phyloP scores from a whole-genome alignment of 1,140 invertebrate species.

The Drosophila parvula region DNA sequence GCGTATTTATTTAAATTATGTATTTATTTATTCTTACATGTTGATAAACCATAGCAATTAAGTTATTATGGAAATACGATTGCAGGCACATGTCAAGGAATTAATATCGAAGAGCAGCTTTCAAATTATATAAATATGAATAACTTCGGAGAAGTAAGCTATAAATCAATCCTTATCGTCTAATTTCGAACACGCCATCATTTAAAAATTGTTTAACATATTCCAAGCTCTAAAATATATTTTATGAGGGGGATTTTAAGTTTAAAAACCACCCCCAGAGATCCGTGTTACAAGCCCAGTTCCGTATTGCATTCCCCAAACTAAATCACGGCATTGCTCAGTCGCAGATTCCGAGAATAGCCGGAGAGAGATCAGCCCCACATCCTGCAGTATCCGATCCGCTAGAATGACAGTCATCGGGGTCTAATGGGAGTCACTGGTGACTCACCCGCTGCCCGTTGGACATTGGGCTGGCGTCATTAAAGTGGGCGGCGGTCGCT shows the following conservation, averaged over 20 bases:
- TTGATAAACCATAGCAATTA: not conserved
- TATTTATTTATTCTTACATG: no score
- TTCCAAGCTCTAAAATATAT: not conserved
- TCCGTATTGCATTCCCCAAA: constrained; percentile 10
- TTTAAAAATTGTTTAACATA: not conserved
- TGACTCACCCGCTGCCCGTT: constrained; percentile 2
- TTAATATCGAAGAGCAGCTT: not conserved
- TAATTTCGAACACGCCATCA: not conserved
- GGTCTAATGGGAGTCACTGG: constrained; percentile 22
- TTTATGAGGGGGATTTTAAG: not conserved
- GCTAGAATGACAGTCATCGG: constrained; percentile 23
- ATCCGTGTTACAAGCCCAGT: constrained; percentile 11
- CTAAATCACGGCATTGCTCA: constrained; percentile 21
- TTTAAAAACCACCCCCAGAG: not conserved
- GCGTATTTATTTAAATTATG: not conserved
- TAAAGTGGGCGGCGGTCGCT: constrained; percentile 16
- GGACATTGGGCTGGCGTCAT: constrained; percentile 31
- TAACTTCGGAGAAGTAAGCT: not conserved
- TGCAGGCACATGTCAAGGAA: not conserved
- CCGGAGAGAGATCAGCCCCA: constrained; percentile 1
- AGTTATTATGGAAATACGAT: not conserved
- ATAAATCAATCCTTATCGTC: not conserved
- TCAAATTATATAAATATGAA: not conserved
- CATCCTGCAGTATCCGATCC: constrained; percentile 19
- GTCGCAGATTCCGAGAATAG: constrained; percentile 21